Evolutionary conservation across 2,888 invertebrate genomes (phyloP).

Genomic region (Drosophila mayaguana): DNA sequence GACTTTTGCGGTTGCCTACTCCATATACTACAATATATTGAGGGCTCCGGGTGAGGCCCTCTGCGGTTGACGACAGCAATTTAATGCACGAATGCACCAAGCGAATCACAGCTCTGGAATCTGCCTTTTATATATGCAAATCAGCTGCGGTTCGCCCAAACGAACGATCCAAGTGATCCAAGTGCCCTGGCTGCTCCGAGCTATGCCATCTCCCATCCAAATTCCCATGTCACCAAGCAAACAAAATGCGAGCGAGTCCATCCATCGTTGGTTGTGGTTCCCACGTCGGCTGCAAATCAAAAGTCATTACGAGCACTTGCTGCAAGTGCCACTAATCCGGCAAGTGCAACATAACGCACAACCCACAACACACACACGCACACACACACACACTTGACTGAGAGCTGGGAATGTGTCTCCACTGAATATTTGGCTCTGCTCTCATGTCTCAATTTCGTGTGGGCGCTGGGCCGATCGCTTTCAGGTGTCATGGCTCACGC

Average conservation of each 20-base stretch:
- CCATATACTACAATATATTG: background rate
- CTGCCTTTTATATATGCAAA: conserved; percentile 65
- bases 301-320: conserved; percentile 77
- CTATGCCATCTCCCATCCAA: conserved; percentile 12
- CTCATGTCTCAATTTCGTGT: conserved; percentile 71
- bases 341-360: conserved; percentile 62
- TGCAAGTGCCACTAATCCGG: conserved; percentile 73
- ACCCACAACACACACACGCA: conserved; percentile 35
- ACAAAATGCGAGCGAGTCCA: conserved; percentile 31
- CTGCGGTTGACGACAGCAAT: conserved; percentile 68
- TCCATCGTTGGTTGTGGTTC: conserved; percentile 42
- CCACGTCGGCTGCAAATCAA: conserved; percentile 74
- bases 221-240: conserved; percentile 57
- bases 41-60: conserved; percentile 26
- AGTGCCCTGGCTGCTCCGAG: conserved; percentile 2
- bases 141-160: conserved; percentile 44
- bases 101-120: conserved; percentile 57
- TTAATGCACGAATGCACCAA: conserved; percentile 74
- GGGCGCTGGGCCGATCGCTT: conserved; percentile 67
- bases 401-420: conserved; percentile 46
- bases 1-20: conserved; percentile 41
- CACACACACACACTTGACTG: conserved; percentile 45
- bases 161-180: conserved; percentile 14
- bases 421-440: conserved; percentile 6
- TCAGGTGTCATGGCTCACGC: conserved; percentile 68